A percentile compares a stretch with the other conserved stretches of the same genome.
These are phyloP conservation scores for Temnothorax rugatulus DNA, from an alignment of 2,888 invertebrate species.

Conservation along the genomic window DNA sequence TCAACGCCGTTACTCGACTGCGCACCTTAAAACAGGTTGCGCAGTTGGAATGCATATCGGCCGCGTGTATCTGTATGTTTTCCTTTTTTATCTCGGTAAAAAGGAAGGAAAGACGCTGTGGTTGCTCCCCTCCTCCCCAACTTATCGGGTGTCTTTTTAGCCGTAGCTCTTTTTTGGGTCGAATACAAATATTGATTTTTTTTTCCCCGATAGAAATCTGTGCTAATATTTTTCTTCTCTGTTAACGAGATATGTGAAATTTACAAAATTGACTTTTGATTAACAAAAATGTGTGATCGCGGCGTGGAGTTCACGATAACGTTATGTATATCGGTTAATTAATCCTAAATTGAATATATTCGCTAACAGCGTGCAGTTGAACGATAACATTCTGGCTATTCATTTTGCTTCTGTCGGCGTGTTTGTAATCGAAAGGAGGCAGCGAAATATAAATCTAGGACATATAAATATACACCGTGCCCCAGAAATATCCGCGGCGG, in stretches of 20 bases:
- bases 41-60: constrained; percentile 37
- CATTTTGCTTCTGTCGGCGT: constrained; percentile 5
- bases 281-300: neutral
- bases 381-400: neutral
- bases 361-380: neutral
- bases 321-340: neutral
- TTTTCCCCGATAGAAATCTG: neutral
- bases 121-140: neutral
- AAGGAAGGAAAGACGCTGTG: neutral
- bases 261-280: neutral
- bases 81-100: neutral
- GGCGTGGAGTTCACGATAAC: neutral
- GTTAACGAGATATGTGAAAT: neutral
- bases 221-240: neutral
- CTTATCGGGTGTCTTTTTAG: neutral
- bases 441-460: constrained; percentile 25
- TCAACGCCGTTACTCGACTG: constrained; percentile 44
- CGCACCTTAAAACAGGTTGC: constrained; percentile 49
- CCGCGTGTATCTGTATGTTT: constrained; percentile 11
- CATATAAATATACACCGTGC: constrained; percentile 24
- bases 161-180: neutral
- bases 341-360: constrained; percentile 12
- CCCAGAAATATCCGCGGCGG: constrained; percentile 5
- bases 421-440: neutral
- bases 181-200: neutral